Conservation (phyloP, 2,113 vertebrate species). For the Tretioscincus oriximinensis region DNA sequence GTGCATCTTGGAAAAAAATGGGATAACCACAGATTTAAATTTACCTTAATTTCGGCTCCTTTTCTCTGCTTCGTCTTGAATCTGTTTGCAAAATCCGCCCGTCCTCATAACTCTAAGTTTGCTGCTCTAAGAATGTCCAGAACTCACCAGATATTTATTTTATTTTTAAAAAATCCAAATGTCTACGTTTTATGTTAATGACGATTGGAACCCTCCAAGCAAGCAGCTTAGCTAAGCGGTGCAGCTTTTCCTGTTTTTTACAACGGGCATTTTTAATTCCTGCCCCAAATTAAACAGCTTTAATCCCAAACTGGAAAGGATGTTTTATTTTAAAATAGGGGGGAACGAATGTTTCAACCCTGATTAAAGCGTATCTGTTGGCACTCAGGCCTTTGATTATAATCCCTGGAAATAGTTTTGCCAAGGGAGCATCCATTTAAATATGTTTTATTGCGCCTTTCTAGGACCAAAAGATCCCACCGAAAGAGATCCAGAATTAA, state of each 20-base stretch:
- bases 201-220: background rate
- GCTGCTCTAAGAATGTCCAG: background rate
- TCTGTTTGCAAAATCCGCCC: background rate
- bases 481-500: too few species aligned
- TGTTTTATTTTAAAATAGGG: too few species aligned
- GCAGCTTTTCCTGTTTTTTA: background rate
- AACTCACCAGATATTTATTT: background rate
- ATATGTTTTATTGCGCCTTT: too few species aligned
- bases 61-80: background rate
- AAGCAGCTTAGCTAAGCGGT: background rate
- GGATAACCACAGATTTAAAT: background rate
- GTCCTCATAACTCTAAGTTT: background rate
- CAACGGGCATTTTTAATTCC: background rate
- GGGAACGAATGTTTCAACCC: too few species aligned
- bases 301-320: conserved; percentile 13
- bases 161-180: background rate
- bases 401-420: too few species aligned
- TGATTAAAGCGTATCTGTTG: too few species aligned
- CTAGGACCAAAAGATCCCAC: too few species aligned
- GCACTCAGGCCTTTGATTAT: too few species aligned
- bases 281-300: conserved; percentile 1
- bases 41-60: background rate
- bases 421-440: too few species aligned
- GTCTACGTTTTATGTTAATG: too few species aligned
- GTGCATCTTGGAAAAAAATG: too few species aligned